Base-by-base conservation (phyloP, 1,140 invertebrate genomes). In the Galleria mellonella region DNA sequence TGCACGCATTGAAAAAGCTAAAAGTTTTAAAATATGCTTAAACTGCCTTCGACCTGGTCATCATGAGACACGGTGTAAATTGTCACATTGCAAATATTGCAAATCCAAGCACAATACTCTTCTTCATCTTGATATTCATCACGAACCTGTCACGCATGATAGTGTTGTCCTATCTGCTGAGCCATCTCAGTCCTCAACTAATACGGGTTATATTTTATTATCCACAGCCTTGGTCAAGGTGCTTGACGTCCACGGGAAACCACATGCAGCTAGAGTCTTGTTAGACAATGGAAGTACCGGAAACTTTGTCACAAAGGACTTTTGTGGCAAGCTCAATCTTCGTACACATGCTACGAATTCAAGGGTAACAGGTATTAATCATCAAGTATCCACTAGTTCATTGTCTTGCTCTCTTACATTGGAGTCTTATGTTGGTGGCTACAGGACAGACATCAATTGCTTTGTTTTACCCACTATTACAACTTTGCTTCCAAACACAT, bases 391-490 rank as follows among this genome's bases (percentile, higher is more conserved):
- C 43, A 32, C 33, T 44, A 57, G 41, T 55, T 41, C 56, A 62
- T 47, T 60, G 47, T 55, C 53, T 61, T 67, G 61, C 38, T 43
- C 37, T 9, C 43, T 67, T 1, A 61, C 41, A 1, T 30, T 65
- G 1, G 31, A 58, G 37, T 65, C 68, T 13, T 45, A 10, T 27
- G 47, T 23, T 12, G n/a, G 42, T 48, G 48, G 41, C 11, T 66
- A 58, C 41, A 54, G 9, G 13, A 8, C 43, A 2, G 43, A 39
- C 11, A 28, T 72, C 13, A 30, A 61, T 28, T 68, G 62, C 51
- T 27, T 44, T 36, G 46, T 65, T 40, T 56, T 72, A 35, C 47
- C 59, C 9, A 10, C 63, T 13, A 65, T 72, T 12, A 63, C 68
- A 5, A 51, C 50, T 44, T 29, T 29, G 12, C 17, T 61, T 15